Percentiles rank a stretch among this genome's conserved stretches.
phyloP scores from a whole-genome alignment of 2,888 invertebrate species.

The Sussaba pulchella region DNA sequence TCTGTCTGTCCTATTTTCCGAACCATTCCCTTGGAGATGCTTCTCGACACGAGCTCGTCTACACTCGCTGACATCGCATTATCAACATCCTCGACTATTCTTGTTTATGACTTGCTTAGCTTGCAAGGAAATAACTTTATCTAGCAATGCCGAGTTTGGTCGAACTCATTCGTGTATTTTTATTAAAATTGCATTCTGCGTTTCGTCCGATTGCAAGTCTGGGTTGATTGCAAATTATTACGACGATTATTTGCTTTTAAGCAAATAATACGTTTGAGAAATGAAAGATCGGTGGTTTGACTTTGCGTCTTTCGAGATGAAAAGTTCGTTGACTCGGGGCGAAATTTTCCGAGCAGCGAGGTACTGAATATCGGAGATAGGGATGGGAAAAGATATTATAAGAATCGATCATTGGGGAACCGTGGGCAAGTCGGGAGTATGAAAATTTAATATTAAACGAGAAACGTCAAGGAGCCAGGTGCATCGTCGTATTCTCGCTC shows the following conservation, averaged over 20 bases:
- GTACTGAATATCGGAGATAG: not conserved
- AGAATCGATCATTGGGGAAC: constrained; percentile 31
- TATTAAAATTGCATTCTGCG: too few species aligned
- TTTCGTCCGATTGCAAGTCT: too few species aligned
- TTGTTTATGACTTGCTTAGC: not conserved
- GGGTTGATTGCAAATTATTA: too few species aligned
- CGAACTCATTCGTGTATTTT: too few species aligned
- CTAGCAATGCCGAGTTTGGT: too few species aligned
- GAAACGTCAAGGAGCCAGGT: constrained; percentile 41
- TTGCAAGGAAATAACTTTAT: too few species aligned
- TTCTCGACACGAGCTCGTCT: constrained; percentile 13
- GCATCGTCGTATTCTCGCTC: constrained; percentile 11
- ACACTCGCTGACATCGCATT: constrained; percentile 37
- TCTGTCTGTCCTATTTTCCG: not conserved
- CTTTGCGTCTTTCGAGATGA: not conserved
- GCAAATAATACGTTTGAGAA: too few species aligned
- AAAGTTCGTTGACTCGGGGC: constrained; percentile 2
- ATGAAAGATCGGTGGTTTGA: constrained; percentile 1
- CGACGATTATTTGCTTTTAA: too few species aligned
- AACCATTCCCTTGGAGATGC: not conserved
- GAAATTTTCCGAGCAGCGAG: not conserved
- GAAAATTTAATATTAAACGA: constrained; percentile 42
- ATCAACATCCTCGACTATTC: not conserved
- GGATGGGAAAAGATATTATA: constrained; percentile 16
- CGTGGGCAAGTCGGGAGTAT: not conserved